Percentiles rank a stretch among this genome's conserved stretches.
phyloP scores from a whole-genome alignment of 1,140 invertebrate genomes.

The Drosophila persimilis region DNA sequence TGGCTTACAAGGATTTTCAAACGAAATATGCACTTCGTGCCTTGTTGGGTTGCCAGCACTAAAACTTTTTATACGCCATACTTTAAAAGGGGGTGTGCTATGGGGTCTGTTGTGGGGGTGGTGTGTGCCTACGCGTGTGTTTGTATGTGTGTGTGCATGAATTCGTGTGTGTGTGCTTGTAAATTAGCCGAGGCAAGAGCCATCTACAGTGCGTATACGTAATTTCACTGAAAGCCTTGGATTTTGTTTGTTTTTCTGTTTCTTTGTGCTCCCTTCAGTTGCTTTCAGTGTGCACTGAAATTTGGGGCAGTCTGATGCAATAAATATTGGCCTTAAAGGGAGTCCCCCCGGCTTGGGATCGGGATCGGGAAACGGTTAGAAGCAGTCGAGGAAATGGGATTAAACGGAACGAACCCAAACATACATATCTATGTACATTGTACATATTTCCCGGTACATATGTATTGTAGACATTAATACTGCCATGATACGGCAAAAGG shows the following conservation, averaged over 20 bases:
- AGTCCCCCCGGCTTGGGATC: not conserved
- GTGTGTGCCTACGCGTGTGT: no score
- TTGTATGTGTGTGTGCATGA: no score
- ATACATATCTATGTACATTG: not conserved
- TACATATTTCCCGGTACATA: not conserved
- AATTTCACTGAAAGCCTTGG: constrained; percentile 52
- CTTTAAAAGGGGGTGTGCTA: constrained; percentile 25
- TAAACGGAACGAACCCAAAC: not conserved
- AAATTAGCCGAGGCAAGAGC: constrained; percentile 58
- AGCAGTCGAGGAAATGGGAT: no score
- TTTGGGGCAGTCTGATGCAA: constrained; percentile 33
- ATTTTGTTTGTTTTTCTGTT: constrained; percentile 21
- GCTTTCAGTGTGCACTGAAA: constrained; percentile 22
- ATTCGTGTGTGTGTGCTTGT: constrained; percentile 15
- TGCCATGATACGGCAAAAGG: not conserved
- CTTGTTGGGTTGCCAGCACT: constrained; percentile 45
- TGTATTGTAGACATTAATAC: no score
- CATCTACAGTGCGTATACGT: constrained; percentile 62
- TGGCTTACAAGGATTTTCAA: constrained; percentile 76
- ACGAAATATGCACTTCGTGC: constrained; percentile 74
- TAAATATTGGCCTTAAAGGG: constrained; percentile 14
- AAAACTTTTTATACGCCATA: constrained; percentile 64
- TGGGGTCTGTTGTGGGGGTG: no score
- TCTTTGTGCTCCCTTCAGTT: not conserved
- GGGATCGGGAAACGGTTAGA: no score